These are phyloP conservation scores for Watsonalla cultraria DNA, from an alignment of 2,888 invertebrate genomes.

Conservation along the genomic window DNA sequence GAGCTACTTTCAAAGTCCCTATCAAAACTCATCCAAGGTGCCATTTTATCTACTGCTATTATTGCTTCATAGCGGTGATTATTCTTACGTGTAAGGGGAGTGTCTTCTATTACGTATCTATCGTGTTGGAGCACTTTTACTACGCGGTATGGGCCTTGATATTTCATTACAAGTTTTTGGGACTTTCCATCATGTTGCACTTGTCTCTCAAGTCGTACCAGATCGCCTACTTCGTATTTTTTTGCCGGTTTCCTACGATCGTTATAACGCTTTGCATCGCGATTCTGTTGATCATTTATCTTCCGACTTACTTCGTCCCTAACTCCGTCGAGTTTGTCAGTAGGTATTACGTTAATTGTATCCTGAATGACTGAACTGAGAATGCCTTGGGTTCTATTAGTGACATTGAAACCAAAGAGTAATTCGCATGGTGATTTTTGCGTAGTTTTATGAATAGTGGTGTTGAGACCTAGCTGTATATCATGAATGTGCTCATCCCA, in stretches of 20 bases:
- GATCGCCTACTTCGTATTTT: conserved; percentile 3
- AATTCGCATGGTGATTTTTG: conserved; percentile 15
- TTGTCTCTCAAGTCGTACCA: conserved; percentile 1
- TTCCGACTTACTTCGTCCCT: conserved; percentile 5
- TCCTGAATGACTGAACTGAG: conserved; percentile 8
- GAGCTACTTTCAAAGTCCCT: too few species aligned
- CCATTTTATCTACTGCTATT: conserved; percentile 22
- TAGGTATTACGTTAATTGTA: not conserved
- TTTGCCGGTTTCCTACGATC: conserved; percentile 3
- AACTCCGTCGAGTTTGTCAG: conserved; percentile 3
- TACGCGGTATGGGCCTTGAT: conserved; percentile 16
- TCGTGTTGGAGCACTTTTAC: conserved; percentile 18
- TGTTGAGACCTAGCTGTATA: conserved; percentile 15
- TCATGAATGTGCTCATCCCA: conserved; percentile 12
- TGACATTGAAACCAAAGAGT: conserved; percentile 12
- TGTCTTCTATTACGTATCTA: conserved; percentile 19
- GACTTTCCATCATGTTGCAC: conserved; percentile 2
- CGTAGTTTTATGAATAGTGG: conserved; percentile 9
- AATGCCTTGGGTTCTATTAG: conserved; percentile 10
- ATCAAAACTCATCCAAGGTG: conserved; percentile 11
- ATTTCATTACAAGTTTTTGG: conserved; percentile 9
- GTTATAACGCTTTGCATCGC: conserved; percentile 6
- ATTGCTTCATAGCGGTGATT: conserved; percentile 15
- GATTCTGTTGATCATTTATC: conserved; percentile 6
- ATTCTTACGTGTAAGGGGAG: conserved; percentile 15